Conservation (phyloP, 1,140 invertebrate genomes). For the Dufourea novaeangliae region DNA sequence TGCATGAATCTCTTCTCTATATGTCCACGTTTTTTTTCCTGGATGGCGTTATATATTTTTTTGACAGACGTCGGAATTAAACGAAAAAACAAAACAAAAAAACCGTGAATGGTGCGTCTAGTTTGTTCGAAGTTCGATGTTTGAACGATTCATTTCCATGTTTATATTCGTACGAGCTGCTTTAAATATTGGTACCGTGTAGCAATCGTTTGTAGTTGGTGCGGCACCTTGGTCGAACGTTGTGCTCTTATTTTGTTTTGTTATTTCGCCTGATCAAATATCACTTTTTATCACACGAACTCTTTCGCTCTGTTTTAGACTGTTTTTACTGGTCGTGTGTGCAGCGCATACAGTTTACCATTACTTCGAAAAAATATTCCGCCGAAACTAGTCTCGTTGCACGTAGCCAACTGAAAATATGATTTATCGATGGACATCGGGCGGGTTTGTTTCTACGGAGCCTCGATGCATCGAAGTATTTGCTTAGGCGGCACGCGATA, state of each 20-base stretch:
- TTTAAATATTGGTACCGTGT: conserved; percentile 35
- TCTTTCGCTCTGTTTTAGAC: no score
- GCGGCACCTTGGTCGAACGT: conserved; percentile 9
- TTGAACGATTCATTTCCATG: conserved; percentile 14
- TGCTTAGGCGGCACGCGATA: no score
- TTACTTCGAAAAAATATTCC: no score
- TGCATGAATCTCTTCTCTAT: not conserved
- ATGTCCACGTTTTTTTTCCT: no score
- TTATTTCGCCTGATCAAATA: not conserved
- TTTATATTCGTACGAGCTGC: not conserved
- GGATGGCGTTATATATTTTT: not conserved
- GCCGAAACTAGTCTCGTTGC: no score
- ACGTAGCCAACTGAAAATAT: no score
- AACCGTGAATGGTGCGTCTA: no score
- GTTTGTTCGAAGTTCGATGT: not conserved
- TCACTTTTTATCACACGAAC: not conserved
- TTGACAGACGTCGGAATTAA: not conserved
- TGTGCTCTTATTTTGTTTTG: not conserved
- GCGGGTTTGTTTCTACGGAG: no score
- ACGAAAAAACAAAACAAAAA: not conserved
- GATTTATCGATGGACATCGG: no score
- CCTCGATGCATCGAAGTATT: no score
- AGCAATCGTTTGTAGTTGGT: not conserved
- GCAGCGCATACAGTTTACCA: no score
- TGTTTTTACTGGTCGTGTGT: no score